phyloP scores from a whole-genome alignment of 2,113 vertebrate genomes.

The Rhinichthys klamathensis region DNA sequence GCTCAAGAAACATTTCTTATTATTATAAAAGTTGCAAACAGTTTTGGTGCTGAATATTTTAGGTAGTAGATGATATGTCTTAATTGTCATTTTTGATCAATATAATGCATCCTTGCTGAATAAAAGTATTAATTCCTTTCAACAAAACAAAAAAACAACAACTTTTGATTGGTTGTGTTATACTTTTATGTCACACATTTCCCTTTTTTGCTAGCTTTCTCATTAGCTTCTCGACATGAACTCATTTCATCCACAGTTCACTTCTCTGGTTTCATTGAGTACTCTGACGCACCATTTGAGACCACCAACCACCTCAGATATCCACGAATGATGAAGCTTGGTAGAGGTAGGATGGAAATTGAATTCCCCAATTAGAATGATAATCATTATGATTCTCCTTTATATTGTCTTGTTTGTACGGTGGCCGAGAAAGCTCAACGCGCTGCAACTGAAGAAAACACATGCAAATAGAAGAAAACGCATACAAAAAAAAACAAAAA shows the following conservation, averaged over 20 bases:
- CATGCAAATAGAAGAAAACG: too few relatives aligned
- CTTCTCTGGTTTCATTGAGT: constrained; percentile 87
- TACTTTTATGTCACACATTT: neutral
- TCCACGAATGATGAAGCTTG: constrained; percentile 87
- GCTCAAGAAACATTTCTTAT: neutral
- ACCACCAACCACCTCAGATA: constrained; percentile 71
- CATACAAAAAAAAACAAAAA: too few relatives aligned
- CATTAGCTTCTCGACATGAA: neutral
- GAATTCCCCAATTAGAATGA: neutral
- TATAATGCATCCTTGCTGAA: neutral
- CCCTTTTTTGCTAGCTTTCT: neutral
- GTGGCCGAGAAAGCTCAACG: too few relatives aligned
- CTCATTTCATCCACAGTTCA: constrained; percentile 74
- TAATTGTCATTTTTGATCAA: too few relatives aligned
- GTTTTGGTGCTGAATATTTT: neutral
- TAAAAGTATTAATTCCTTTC: neutral
- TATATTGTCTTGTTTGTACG: neutral
- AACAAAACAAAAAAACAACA: neutral
- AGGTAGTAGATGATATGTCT: neutral
- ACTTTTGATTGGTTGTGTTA: neutral
- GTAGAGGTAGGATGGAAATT: constrained; percentile 77
- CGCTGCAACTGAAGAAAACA: too few relatives aligned
- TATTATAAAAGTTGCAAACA: neutral
- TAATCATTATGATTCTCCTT: neutral
- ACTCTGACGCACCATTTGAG: constrained; percentile 83